phyloP scores from a whole-genome alignment of 2,797 vertebrate species.

The Myoxocephalus aenaeus region DNA sequence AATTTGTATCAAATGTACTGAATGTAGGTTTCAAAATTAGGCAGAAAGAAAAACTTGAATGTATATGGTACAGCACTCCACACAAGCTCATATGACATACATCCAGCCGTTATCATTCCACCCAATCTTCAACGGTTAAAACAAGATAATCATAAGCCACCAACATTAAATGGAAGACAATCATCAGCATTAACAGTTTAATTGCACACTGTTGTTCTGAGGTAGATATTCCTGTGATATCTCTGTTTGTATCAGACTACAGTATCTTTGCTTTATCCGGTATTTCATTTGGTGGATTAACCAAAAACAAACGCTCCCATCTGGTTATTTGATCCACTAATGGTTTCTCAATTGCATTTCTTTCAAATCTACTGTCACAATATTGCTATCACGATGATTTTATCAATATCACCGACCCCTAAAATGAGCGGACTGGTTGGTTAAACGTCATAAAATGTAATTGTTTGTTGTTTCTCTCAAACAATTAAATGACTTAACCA shows the following conservation, averaged over 20 bases:
- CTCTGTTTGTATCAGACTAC: not conserved
- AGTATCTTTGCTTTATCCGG: slow-evolving; percentile 6
- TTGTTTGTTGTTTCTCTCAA: not conserved
- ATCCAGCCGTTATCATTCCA: slow-evolving; percentile 1
- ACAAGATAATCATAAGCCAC: slow-evolving; percentile 5
- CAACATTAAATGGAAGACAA: not conserved
- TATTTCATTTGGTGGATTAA: slow-evolving; percentile 11
- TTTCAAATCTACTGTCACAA: not conserved
- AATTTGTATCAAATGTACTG: not conserved
- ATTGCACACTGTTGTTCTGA: not conserved
- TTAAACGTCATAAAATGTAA: not conserved
- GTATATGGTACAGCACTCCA: not conserved
- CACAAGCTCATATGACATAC: not conserved
- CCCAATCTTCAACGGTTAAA: not conserved
- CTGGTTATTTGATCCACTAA: slow-evolving; percentile 5
- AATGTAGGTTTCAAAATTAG: not conserved
- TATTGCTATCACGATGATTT: not conserved
- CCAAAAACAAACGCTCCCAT: not conserved
- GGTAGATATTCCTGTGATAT: not conserved
- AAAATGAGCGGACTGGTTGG: not conserved
- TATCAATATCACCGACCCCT: not conserved
- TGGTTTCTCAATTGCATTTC: not conserved
- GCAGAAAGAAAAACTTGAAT: too few species aligned
- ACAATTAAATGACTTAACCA: not conserved
- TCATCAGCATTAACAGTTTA: not conserved